These are phyloP conservation scores for Myotis davidii DNA, from an alignment of 2,113 vertebrate species.

Conservation along the genomic window DNA sequence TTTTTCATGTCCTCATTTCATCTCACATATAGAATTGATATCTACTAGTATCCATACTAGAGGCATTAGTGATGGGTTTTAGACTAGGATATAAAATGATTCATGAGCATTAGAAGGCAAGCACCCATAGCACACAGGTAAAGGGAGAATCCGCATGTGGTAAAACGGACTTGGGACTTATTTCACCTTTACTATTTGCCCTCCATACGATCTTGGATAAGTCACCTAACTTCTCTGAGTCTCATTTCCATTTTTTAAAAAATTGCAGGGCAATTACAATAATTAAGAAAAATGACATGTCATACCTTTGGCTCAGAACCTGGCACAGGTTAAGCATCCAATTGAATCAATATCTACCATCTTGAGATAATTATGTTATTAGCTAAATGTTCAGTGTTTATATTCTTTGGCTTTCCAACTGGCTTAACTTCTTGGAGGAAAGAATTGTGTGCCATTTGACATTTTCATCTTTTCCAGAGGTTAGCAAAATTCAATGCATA, in stretches of 20 bases:
- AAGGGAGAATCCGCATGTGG: not conserved
- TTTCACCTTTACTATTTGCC: not conserved
- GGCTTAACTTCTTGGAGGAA: not conserved
- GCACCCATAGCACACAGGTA: not conserved
- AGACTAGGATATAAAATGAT: not conserved
- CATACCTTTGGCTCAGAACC: not conserved
- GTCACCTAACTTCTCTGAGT: not conserved
- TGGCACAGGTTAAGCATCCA: not conserved
- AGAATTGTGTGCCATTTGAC: not conserved
- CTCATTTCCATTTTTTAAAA: not conserved
- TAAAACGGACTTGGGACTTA: not conserved
- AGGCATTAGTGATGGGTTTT: not conserved
- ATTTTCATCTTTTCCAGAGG: not conserved
- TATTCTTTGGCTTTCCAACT: not conserved
- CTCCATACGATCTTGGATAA: not conserved
- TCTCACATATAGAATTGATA: not conserved
- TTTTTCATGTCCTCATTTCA: not conserved
- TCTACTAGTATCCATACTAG: too few relatives aligned
- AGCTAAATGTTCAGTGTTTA: not conserved
- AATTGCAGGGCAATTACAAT: not conserved
- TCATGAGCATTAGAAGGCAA: not conserved
- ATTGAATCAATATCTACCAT: not conserved
- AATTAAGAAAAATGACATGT: not conserved
- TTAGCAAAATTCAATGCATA: not conserved
- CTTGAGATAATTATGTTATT: constrained; percentile 13